Percentiles rank a stretch among this genome's conserved stretches.
Evolutionary conservation across 2,888 invertebrate genomes (phyloP).

Genomic region (Uloborus plumipes): DNA sequence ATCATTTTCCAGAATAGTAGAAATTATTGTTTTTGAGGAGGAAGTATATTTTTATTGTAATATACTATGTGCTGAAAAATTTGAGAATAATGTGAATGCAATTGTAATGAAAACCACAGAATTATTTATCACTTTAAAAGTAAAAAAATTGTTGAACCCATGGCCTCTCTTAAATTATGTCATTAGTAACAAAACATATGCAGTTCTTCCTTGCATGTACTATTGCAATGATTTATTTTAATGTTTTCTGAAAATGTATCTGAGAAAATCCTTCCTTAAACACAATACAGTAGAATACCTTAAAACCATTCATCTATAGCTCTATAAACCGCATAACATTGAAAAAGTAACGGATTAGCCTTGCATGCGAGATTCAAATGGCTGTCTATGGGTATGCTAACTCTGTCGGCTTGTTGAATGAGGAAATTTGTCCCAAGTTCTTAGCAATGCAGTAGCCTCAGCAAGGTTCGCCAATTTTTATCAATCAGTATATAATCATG

Average conservation of each 20-base stretch:
- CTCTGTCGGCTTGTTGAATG: no score
- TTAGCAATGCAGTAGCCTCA: no score
- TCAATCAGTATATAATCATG: no score
- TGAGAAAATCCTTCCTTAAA: no score
- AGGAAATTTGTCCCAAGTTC: no score
- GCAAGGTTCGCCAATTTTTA: no score
- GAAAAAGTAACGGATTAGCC: not conserved
- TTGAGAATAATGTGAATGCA: not conserved
- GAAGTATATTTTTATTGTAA: not conserved
- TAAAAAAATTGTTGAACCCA: not conserved
- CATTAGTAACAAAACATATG: not conserved
- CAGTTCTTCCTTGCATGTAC: not conserved
- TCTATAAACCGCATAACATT: not conserved
- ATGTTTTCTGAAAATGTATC: no score
- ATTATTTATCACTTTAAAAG: not conserved
- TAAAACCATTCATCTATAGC: not conserved
- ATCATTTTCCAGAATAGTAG: conserved; percentile 16
- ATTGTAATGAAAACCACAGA: not conserved
- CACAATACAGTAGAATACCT: no score
- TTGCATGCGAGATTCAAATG: not conserved
- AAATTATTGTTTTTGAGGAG: not conserved
- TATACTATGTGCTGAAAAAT: not conserved
- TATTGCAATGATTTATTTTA: not conserved
- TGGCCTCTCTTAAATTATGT: not conserved
- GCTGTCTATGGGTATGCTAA: no score